Evolutionary conservation across 1,140 invertebrate species (phyloP).

Genomic region (Lepidostoma basale): DNA sequence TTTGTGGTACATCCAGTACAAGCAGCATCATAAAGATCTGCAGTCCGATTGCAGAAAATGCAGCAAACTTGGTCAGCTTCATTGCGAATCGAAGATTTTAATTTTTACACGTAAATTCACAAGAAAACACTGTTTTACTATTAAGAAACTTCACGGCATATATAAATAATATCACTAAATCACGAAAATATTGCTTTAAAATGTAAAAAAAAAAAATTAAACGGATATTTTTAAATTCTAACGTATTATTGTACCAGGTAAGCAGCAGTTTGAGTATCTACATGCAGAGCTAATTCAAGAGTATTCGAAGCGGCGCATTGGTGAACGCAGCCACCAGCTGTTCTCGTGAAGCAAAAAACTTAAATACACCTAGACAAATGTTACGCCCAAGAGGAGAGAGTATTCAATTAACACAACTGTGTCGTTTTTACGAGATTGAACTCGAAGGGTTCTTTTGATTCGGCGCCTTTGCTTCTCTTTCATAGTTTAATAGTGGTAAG

Average conservation of each 20-base stretch:
- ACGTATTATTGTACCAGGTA: slow-evolving; percentile 1
- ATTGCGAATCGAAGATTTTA: too few relatives aligned
- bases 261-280: slow-evolving; percentile 5
- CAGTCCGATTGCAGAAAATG: slow-evolving; percentile 19
- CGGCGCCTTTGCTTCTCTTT: background rate
- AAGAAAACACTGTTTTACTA: too few relatives aligned
- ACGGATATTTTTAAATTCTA: background rate
- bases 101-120: too few relatives aligned
- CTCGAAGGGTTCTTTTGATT: slow-evolving; percentile 6
- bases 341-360: slow-evolving; percentile 7
- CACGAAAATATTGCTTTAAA: too few relatives aligned
- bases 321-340: slow-evolving; percentile 5
- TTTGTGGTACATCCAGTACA: slow-evolving; percentile 49
- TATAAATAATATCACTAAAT: background rate
- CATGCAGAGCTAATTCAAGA: slow-evolving; percentile 11
- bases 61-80: slow-evolving; percentile 36
- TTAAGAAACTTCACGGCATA: background rate
- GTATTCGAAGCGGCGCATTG: slow-evolving; percentile 11
- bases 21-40: slow-evolving; percentile 38
- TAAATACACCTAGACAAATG: too few relatives aligned
- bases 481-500: slow-evolving; percentile 16
- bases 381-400: too few relatives aligned
- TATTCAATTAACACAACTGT: too few relatives aligned
- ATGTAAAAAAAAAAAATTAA: background rate
- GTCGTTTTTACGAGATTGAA: too few relatives aligned